A percentile compares a stretch with the other conserved stretches of the same genome.
These are phyloP conservation scores for Rhopalosiphum nymphaeae DNA, from an alignment of 2,888 invertebrate species.

Conservation along the genomic window DNA sequence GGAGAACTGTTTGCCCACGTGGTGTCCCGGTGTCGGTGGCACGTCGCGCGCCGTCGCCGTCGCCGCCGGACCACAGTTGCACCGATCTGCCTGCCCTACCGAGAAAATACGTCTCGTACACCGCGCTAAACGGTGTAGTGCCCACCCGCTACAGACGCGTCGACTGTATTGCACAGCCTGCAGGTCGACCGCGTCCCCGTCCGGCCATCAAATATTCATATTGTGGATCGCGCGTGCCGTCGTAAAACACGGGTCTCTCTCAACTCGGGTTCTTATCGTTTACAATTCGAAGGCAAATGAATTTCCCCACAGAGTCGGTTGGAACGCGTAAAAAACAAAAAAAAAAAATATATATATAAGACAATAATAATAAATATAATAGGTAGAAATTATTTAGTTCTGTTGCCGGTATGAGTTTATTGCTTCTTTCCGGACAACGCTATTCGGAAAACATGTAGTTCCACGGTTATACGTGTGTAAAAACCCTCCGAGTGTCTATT, in stretches of 20 bases:
- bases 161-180: neutral
- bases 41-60: constrained; percentile 20
- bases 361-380: neutral
- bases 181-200: neutral
- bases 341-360: neutral
- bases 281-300: neutral
- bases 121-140: neutral
- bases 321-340: neutral
- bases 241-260: constrained; percentile 25
- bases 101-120: neutral
- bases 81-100: neutral
- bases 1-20: constrained; percentile 51
- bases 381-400: neutral
- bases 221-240: constrained; percentile 11
- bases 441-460: neutral
- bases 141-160: neutral
- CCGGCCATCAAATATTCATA: constrained; percentile 39
- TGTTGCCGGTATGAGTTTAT: neutral
- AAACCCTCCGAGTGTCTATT: neutral
- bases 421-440: neutral
- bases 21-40: constrained; percentile 16
- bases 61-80: neutral
- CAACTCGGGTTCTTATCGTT: constrained; percentile 7
- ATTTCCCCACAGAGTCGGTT: neutral
- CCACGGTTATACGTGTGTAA: neutral